Conservation (phyloP, 2,888 invertebrate species). For the Lasius platythorax region DNA sequence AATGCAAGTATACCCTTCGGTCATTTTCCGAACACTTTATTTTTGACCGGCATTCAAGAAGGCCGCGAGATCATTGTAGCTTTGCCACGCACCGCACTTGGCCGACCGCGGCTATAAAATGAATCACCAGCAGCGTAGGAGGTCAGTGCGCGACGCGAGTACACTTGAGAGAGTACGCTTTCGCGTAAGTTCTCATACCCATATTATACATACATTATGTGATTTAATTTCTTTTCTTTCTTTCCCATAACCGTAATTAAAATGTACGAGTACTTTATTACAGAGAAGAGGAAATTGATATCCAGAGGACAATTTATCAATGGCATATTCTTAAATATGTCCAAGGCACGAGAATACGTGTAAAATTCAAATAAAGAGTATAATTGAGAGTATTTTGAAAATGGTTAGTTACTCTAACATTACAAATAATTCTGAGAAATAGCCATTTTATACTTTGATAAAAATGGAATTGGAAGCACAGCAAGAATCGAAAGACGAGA, state of each 20-base stretch:
- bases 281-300: not conserved
- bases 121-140: conserved; percentile 80
- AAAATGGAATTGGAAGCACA: conserved; percentile 80
- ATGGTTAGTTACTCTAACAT: not conserved
- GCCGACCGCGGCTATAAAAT: conserved; percentile 79
- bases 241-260: too few relatives aligned
- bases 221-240: not conserved
- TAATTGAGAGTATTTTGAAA: not conserved
- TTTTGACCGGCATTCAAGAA: conserved; percentile 83
- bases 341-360: not conserved
- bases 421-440: not conserved
- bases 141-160: conserved; percentile 74
- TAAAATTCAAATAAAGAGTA: not conserved
- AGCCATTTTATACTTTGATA: not conserved
- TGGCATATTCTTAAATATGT: not conserved
- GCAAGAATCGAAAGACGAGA: conserved; percentile 83
- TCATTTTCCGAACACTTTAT: conserved; percentile 68
- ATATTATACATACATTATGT: not conserved
- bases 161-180: not conserved
- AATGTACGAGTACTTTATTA: not conserved
- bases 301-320: not conserved
- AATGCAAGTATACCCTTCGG: conserved; percentile 57
- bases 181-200: not conserved
- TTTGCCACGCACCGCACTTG: conserved; percentile 79
- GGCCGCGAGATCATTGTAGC: conserved; percentile 82